Conservation (phyloP, 2,113 vertebrate species). For the Oreochromis aureus region DNA sequence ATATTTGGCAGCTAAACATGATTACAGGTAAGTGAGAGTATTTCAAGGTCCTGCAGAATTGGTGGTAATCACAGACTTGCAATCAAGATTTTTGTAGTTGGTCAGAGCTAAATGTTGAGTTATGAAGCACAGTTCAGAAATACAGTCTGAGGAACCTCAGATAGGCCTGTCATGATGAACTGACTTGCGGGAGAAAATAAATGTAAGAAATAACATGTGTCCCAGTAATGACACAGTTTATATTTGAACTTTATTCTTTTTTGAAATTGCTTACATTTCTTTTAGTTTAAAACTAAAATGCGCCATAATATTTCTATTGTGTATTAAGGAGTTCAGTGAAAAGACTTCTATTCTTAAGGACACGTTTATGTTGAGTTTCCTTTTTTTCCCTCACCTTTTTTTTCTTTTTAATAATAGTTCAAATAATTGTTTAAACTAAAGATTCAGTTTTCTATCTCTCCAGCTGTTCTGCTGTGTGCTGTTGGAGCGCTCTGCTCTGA, state of each 20-base stretch:
- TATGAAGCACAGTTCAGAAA: background rate
- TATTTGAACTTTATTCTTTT: background rate
- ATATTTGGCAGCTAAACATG: background rate
- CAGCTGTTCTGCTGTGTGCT: constrained; percentile 39
- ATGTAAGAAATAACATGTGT: background rate
- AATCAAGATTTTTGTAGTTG: background rate
- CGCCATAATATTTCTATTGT: background rate
- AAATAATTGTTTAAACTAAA: background rate
- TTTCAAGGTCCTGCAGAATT: background rate
- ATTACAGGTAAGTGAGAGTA: constrained; percentile 34
- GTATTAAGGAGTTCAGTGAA: background rate
- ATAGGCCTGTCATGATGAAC: background rate
- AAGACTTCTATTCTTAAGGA: background rate
- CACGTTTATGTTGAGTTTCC: background rate
- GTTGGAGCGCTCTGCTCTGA: background rate
- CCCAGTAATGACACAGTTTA: background rate
- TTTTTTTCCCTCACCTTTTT: background rate
- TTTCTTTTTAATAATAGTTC: background rate
- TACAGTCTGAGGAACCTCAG: background rate
- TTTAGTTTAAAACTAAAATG: background rate
- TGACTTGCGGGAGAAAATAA: background rate
- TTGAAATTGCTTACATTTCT: background rate
- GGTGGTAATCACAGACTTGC: background rate
- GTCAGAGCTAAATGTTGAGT: background rate
- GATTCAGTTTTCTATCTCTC: background rate